A percentile compares a stretch with the other conserved stretches of the same genome.
Conservation (phyloP, 2,888 invertebrate species). For the Temnothorax rugatulus region DNA sequence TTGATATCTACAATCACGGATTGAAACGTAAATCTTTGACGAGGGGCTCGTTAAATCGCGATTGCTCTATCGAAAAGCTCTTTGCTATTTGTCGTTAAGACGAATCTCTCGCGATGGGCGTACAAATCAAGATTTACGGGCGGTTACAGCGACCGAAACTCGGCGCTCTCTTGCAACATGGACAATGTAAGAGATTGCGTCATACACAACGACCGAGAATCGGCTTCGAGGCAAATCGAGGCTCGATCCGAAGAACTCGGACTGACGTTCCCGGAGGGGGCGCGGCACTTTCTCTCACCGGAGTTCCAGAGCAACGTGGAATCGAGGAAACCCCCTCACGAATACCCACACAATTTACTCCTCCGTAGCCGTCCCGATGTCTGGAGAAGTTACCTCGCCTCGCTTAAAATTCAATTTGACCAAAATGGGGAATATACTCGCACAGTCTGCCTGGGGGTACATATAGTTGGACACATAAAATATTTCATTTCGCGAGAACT, state of each 20-base stretch:
- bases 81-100: conserved; percentile 36
- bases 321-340: conserved; percentile 44
- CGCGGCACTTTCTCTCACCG: conserved; percentile 71
- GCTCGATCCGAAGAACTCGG: conserved; percentile 62
- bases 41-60: conserved; percentile 24
- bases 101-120: conserved; percentile 28
- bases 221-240: conserved; percentile 56
- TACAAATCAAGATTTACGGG: conserved; percentile 44
- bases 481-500: neutral
- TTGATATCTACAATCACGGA: conserved; percentile 2
- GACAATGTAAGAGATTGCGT: conserved; percentile 60
- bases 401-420: conserved; percentile 46
- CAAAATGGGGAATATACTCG: conserved; percentile 40
- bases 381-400: conserved; percentile 37
- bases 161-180: conserved; percentile 56
- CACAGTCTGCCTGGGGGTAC: neutral
- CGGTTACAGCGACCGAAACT: conserved; percentile 33
- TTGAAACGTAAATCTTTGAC: conserved; percentile 3
- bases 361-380: conserved; percentile 16
- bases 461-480: neutral
- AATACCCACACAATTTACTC: conserved; percentile 13
- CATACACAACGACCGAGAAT: conserved; percentile 60
- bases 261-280: conserved; percentile 60
- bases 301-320: conserved; percentile 38
- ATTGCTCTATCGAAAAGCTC: conserved; percentile 1